Evolutionary conservation across 2,113 vertebrate genomes (phyloP).

Genomic region (Hippoglossus stenolepis): DNA sequence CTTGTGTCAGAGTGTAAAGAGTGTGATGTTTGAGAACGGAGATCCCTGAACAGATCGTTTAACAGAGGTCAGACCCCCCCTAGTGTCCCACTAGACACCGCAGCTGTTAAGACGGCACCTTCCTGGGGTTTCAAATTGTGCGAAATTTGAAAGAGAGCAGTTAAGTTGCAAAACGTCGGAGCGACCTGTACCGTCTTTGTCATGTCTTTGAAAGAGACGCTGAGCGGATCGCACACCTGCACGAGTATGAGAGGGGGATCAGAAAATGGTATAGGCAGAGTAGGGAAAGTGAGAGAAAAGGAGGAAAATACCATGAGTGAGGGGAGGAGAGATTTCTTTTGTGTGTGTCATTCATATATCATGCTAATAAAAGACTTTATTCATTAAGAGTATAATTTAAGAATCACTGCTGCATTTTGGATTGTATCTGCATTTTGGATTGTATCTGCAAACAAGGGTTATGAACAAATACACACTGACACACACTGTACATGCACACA

Average conservation of each 20-base stretch:
- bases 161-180: constrained; percentile 3
- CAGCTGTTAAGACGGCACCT: constrained; percentile 17
- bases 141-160: constrained; percentile 8
- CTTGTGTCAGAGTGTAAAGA: constrained; percentile 22
- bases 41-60: constrained; percentile 32
- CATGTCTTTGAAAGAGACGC: constrained; percentile 33
- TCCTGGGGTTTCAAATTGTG: constrained; percentile 11
- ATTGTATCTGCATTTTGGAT: background rate
- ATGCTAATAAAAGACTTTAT: background rate
- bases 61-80: constrained; percentile 24
- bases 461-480: background rate
- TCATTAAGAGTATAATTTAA: constrained; percentile 37
- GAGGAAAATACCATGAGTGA: constrained; percentile 2
- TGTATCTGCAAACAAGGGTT: too few species aligned
- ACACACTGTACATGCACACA: background rate
- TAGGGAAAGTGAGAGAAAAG: background rate
- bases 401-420: background rate
- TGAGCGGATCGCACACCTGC: constrained; percentile 38
- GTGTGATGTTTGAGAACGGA: constrained; percentile 17
- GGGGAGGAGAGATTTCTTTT: background rate
- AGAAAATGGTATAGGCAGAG: constrained; percentile 31
- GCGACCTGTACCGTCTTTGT: constrained; percentile 10
- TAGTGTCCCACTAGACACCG: constrained; percentile 26
- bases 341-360: background rate
- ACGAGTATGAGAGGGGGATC: constrained; percentile 24